phyloP scores from a whole-genome alignment of 2,888 invertebrate species.

The Euphydryas editha region DNA sequence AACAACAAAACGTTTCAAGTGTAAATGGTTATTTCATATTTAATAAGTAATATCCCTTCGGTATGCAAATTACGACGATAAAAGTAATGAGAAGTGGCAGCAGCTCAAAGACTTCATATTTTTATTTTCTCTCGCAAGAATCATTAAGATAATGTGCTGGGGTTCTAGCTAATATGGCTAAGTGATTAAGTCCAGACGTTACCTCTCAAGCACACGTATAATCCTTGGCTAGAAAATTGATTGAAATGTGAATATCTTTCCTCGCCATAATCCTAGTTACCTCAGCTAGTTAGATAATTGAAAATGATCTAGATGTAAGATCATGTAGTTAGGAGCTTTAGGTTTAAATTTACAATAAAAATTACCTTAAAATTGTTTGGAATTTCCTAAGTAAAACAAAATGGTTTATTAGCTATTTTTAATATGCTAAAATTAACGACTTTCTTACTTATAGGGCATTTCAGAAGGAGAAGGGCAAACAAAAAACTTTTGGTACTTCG shows the following conservation, averaged over 20 bases:
- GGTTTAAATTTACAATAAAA: too few relatives aligned
- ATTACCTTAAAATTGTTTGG: too few relatives aligned
- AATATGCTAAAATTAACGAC: too few relatives aligned
- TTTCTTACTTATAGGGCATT: too few relatives aligned
- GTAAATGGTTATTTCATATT: neutral
- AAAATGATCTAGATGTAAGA: neutral
- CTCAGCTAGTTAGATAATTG: neutral
- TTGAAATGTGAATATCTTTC: constrained; percentile 14
- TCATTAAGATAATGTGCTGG: constrained; percentile 43
- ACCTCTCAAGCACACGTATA: constrained; percentile 25
- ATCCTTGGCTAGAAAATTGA: constrained; percentile 23
- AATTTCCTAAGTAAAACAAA: too few relatives aligned
- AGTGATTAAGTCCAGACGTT: constrained; percentile 34
- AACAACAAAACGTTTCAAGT: neutral
- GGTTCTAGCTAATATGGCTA: constrained; percentile 35
- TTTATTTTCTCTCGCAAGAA: constrained; percentile 43
- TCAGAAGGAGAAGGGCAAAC: too few relatives aligned
- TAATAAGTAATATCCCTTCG: constrained; percentile 8
- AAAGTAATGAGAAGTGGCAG: constrained; percentile 27
- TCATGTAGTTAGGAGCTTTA: too few relatives aligned
- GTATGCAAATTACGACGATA: constrained; percentile 31
- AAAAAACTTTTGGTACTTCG: too few relatives aligned
- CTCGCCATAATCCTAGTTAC: neutral
- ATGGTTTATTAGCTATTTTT: too few relatives aligned
- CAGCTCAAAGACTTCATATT: constrained; percentile 39